Evolutionary conservation across 2,888 invertebrate species (phyloP).

Genomic region (Danaus chrysippus): DNA sequence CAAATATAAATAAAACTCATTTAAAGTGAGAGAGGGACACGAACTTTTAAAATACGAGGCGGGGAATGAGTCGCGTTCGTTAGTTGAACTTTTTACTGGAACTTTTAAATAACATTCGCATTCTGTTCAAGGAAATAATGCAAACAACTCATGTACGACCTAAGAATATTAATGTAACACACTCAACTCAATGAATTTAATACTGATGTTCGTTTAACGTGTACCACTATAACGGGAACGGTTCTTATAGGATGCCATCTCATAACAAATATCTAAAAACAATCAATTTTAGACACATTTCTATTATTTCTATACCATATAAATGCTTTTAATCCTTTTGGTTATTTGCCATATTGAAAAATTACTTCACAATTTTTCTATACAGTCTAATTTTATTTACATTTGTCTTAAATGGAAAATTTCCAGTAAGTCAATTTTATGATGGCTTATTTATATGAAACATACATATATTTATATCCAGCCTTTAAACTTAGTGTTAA

Average conservation of each 20-base stretch:
- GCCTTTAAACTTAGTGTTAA: no score
- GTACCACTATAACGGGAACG: background rate
- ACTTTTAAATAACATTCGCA: conserved; percentile 18
- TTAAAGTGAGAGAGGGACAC: conserved; percentile 13
- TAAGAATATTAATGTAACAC: conserved; percentile 7
- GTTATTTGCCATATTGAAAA: no score
- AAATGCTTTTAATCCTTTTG: no score
- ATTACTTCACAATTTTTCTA: no score
- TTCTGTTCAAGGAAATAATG: conserved; percentile 4
- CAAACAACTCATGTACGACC: conserved; percentile 9
- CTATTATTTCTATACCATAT: no score
- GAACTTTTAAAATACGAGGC: conserved; percentile 16
- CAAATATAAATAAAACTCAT: conserved; percentile 18
- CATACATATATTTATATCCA: no score
- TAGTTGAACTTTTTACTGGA: conserved; percentile 17
- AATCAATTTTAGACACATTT: no score
- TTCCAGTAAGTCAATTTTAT: no score
- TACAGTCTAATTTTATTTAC: no score
- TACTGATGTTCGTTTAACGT: background rate
- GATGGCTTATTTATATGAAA: no score
- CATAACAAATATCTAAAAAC: no score
- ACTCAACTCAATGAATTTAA: background rate
- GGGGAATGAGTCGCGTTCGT: conserved; percentile 16
- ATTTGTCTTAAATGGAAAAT: no score
- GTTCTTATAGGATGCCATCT: background rate